A percentile compares a stretch with the other conserved stretches of the same genome.
These are phyloP conservation scores for Achatina immaculata DNA, from an alignment of 1,140 invertebrate species.

Conservation along the genomic window DNA sequence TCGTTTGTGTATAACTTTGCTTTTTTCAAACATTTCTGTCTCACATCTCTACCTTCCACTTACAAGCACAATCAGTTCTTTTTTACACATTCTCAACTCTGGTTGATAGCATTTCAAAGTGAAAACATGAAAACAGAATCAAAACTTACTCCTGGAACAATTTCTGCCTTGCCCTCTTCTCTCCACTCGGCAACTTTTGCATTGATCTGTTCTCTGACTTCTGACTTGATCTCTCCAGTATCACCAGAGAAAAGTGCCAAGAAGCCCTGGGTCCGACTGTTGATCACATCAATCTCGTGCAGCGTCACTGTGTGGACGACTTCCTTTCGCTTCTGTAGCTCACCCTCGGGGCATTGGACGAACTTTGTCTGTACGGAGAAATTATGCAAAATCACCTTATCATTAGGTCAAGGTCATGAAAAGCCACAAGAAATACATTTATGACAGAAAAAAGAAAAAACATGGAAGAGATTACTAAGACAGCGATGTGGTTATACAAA, in stretches of 20 bases:
- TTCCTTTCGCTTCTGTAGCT: slow-evolving; percentile 98
- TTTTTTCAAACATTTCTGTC: too few species aligned
- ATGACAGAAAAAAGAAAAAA: too few species aligned
- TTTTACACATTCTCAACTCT: too few species aligned
- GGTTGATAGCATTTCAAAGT: too few species aligned
- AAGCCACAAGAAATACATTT: too few species aligned
- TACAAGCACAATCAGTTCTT: too few species aligned
- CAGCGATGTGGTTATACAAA: too few species aligned
- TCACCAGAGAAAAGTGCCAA: slow-evolving; percentile 98
- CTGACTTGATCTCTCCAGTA: slow-evolving; percentile 98
- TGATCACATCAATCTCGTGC: slow-evolving; percentile 99
- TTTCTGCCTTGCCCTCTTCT: slow-evolving; percentile 98
- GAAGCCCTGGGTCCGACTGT: slow-evolving; percentile 96
- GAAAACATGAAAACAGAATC: neutral
- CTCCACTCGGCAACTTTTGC: slow-evolving; percentile 98
- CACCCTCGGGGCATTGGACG: slow-evolving; percentile 98
- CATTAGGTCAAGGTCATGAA: neutral
- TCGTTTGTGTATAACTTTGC: too few species aligned
- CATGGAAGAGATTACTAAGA: too few species aligned
- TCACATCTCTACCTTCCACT: too few species aligned
- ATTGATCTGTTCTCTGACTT: slow-evolving; percentile 98
- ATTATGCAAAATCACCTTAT: too few species aligned
- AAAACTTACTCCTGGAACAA: slow-evolving; percentile 76
- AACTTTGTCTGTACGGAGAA: slow-evolving; percentile 78
- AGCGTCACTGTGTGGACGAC: slow-evolving; percentile 97